phyloP scores from a whole-genome alignment of 2,113 vertebrate species.

The Gadus macrocephalus region DNA sequence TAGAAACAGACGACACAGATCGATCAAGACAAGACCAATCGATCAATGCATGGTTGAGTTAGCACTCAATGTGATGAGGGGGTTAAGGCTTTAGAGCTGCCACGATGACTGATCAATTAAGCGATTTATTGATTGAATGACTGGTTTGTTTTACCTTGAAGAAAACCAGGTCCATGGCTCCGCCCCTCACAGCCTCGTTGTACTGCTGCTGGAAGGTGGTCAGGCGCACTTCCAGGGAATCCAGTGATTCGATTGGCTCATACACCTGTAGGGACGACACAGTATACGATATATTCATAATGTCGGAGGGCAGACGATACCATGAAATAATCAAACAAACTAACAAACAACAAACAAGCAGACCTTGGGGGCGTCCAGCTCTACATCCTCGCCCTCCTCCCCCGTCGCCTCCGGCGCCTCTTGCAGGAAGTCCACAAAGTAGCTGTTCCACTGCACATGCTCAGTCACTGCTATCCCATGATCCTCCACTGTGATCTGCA shows the following conservation, averaged over 20 bases:
- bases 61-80: too few species aligned
- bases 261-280: slow-evolving; percentile 63
- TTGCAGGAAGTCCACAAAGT: slow-evolving; percentile 82
- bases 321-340: too few species aligned
- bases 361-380: slow-evolving; percentile 74
- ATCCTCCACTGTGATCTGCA: slow-evolving; percentile 70
- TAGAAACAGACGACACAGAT: neutral
- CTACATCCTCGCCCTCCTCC: slow-evolving; percentile 73
- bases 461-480: slow-evolving; percentile 63
- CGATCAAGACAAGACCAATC: neutral
- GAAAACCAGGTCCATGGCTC: slow-evolving; percentile 81
- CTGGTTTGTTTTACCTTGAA: slow-evolving; percentile 68
- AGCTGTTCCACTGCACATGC: slow-evolving; percentile 57
- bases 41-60: neutral
- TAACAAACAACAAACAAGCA: too few species aligned
- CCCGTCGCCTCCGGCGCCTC: slow-evolving; percentile 73
- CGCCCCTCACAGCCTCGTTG: slow-evolving; percentile 76
- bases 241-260: slow-evolving; percentile 74
- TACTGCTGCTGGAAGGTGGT: slow-evolving; percentile 73
- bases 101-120: too few species aligned
- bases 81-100: too few species aligned
- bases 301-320: neutral
- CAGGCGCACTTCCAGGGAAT: slow-evolving; percentile 70
- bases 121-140: too few species aligned
- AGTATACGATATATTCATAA: neutral